Conservation (phyloP, 2,888 invertebrate species). For the Nemapogon koenigi region DNA sequence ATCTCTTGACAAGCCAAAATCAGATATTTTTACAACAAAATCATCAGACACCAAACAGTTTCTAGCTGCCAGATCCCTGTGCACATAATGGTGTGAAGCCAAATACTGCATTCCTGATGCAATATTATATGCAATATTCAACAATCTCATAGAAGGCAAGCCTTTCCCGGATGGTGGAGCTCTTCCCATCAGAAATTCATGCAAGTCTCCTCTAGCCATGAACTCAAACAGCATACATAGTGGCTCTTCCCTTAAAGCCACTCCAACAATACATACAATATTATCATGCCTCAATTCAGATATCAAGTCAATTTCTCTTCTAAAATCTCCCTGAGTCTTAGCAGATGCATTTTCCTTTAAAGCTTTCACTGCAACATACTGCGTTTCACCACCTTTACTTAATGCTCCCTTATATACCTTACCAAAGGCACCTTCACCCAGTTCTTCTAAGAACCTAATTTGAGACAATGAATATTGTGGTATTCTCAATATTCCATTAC, state of each 20-base stretch:
- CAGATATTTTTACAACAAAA: constrained; percentile 94
- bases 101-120: constrained; percentile 84
- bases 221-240: constrained; percentile 97
- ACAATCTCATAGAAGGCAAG: constrained; percentile 83
- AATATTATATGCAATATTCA: constrained; percentile 91
- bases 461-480: constrained; percentile 87
- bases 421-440: constrained; percentile 97
- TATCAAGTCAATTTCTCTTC: constrained; percentile 92
- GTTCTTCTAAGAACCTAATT: constrained; percentile 86
- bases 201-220: constrained; percentile 96
- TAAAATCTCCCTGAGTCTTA: constrained; percentile 91
- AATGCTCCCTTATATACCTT: constrained; percentile 96
- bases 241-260: constrained; percentile 87
- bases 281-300: constrained; percentile 94
- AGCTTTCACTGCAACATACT: constrained; percentile 92
- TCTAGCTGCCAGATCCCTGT: constrained; percentile 94
- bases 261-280: constrained; percentile 93
- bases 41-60: constrained; percentile 96
- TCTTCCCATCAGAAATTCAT: constrained; percentile 91
- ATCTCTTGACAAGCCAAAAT: constrained; percentile 93
- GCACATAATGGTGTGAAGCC: constrained; percentile 93
- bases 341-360: constrained; percentile 91
- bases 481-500: constrained; percentile 67
- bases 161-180: constrained; percentile 85
- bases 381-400: constrained; percentile 70